Conservation (phyloP, 2,888 invertebrate genomes). For the Ischnus inquisitorius region DNA sequence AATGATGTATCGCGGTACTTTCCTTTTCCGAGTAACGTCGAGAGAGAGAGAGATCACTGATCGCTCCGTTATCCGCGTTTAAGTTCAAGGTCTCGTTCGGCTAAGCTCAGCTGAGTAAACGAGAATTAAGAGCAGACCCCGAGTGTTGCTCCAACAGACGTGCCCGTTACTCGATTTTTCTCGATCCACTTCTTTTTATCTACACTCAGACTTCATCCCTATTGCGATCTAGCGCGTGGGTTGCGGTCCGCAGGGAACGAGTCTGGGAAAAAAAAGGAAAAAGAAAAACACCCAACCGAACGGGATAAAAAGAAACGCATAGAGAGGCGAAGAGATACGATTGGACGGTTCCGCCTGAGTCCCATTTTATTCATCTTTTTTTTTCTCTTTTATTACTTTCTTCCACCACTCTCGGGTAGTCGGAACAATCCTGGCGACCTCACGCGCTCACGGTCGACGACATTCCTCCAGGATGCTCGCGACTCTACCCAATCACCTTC, state of each 20-base stretch:
- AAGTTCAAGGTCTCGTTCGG: constrained; percentile 32
- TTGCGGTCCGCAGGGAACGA: neutral
- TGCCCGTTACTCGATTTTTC: constrained; percentile 24
- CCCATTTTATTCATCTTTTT: constrained; percentile 31
- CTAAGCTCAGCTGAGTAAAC: constrained; percentile 14
- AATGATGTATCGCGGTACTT: constrained; percentile 1
- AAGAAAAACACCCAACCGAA: neutral
- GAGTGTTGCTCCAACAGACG: constrained; percentile 36
- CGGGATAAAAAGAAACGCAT: neutral
- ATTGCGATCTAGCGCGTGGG: constrained; percentile 58
- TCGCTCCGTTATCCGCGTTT: constrained; percentile 30
- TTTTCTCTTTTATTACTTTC: constrained; percentile 41
- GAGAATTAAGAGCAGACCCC: constrained; percentile 10
- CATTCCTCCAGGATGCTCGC: constrained; percentile 76
- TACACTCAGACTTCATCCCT: constrained; percentile 28
- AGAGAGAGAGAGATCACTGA: constrained; percentile 28
- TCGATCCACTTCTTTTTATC: constrained; percentile 24
- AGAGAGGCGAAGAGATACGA: constrained; percentile 6
- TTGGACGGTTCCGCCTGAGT: constrained; percentile 24
- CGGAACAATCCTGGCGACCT: constrained; percentile 60
- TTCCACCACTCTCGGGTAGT: constrained; percentile 36
- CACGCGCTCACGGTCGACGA: constrained; percentile 77
- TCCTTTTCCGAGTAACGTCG: neutral
- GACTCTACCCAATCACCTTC: constrained; percentile 52
- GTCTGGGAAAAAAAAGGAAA: neutral